Evolutionary conservation across 2,888 invertebrate genomes (phyloP).

Genomic region (Cartodere bifasciata): DNA sequence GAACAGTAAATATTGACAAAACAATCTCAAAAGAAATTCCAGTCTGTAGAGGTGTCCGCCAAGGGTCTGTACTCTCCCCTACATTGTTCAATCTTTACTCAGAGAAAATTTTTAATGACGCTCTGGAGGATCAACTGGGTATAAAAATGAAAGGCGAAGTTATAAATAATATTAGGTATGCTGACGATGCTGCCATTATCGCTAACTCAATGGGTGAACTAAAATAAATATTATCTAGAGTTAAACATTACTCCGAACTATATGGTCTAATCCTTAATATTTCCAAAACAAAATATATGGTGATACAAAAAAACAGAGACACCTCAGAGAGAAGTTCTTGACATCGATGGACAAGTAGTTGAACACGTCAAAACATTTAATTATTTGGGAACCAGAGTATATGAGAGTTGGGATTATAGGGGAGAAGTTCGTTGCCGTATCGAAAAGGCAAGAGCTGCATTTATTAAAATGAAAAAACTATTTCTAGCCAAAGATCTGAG

Average conservation of each 20-base stretch:
- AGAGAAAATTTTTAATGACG: constrained; percentile 3
- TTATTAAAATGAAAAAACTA: constrained; percentile 1
- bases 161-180: constrained; percentile 4
- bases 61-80: constrained; percentile 6
- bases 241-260: constrained; percentile 1
- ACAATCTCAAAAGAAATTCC: no score
- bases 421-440: constrained; percentile 1
- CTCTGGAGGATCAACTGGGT: constrained; percentile 1
- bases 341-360: no score
- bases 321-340: no score
- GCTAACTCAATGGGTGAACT: background rate
- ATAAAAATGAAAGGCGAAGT: constrained; percentile 4
- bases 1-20: no score
- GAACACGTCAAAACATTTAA: no score
- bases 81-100: constrained; percentile 6
- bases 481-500: no score
- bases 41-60: no score
- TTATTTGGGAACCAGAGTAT: constrained; percentile 1
- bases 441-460: constrained; percentile 1
- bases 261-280: constrained; percentile 4
- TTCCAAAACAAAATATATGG: constrained; percentile 3
- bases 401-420: constrained; percentile 2
- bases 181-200: constrained; percentile 6
- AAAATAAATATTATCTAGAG: constrained; percentile 1
- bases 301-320: background rate